A percentile compares a stretch with the other conserved stretches of the same genome.
phyloP scores from a whole-genome alignment of 1,140 invertebrate genomes.

The Oreohelix idahoensis region DNA sequence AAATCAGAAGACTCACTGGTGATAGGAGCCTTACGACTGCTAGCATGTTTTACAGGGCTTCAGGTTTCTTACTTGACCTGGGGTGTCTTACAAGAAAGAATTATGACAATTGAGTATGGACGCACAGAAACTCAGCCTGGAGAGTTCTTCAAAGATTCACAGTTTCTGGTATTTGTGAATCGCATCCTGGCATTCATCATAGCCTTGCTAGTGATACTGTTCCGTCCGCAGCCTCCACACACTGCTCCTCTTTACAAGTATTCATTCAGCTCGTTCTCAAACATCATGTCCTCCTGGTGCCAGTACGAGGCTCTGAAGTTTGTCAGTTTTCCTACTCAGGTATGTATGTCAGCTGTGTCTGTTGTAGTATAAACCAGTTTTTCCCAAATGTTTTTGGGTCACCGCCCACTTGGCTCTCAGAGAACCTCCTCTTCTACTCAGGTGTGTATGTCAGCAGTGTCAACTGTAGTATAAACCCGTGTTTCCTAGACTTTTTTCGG shows the following conservation, averaged over 20 bases:
- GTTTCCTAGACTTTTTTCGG: too few species aligned
- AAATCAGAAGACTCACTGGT: slow-evolving; percentile 40
- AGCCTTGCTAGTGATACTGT: slow-evolving; percentile 78
- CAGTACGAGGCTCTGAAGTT: slow-evolving; percentile 99
- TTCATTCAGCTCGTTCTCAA: slow-evolving; percentile 95
- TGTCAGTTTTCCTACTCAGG: slow-evolving; percentile 96
- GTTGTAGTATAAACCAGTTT: too few species aligned
- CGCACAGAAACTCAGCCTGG: slow-evolving; percentile 51
- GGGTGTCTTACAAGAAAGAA: slow-evolving; percentile 91
- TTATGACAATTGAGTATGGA: slow-evolving; percentile 80
- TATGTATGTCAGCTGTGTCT: too few species aligned
- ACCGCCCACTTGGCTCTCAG: background rate
- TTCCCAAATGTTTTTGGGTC: too few species aligned
- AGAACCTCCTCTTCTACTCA: background rate
- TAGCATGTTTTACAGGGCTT: slow-evolving; percentile 89
- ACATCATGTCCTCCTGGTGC: slow-evolving; percentile 99
- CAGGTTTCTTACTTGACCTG: slow-evolving; percentile 93
- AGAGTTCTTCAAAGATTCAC: slow-evolving; percentile 88
- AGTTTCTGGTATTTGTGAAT: slow-evolving; percentile 96
- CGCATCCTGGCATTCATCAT: slow-evolving; percentile 87
- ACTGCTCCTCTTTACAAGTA: slow-evolving; percentile 94
- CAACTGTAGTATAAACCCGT: too few species aligned
- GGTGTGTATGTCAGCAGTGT: too few species aligned
- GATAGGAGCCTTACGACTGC: slow-evolving; percentile 68
- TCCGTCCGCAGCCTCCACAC: slow-evolving; percentile 80